Evolutionary conservation across 2,113 vertebrate species (phyloP).

Genomic region (Tautogolabrus adspersus): DNA sequence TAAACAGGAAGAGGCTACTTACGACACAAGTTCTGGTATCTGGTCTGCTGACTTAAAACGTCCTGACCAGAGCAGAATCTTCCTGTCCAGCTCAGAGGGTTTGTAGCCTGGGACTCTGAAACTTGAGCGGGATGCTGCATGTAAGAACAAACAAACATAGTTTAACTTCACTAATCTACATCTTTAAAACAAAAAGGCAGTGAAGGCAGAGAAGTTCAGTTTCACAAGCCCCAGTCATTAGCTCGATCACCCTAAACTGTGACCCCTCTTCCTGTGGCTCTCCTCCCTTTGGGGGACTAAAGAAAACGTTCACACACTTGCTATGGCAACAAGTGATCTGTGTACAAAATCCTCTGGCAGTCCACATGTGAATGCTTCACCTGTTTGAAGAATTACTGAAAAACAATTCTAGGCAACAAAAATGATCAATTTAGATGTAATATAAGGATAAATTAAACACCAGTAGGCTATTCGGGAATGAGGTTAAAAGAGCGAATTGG

Average conservation of each 20-base stretch:
- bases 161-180: background rate
- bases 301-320: constrained; percentile 26
- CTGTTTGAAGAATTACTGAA: background rate
- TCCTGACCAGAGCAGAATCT: constrained; percentile 90
- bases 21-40: constrained; percentile 92
- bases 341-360: background rate
- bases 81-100: constrained; percentile 88
- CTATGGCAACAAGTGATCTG: constrained; percentile 6
- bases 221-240: constrained; percentile 38
- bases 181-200: background rate
- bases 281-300: constrained; percentile 23
- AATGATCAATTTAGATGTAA: background rate
- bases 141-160: constrained; percentile 23
- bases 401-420: too few relatives aligned
- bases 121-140: constrained; percentile 31
- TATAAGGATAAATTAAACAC: too few relatives aligned
- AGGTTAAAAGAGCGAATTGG: too few relatives aligned
- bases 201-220: background rate
- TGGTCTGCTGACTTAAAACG: constrained; percentile 91
- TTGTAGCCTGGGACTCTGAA: constrained; percentile 86
- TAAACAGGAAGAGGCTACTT: constrained; percentile 85
- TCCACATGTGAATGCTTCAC: background rate
- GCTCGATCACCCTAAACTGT: constrained; percentile 16
- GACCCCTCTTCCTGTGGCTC: constrained; percentile 38
- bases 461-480: too few relatives aligned